Evolutionary conservation across 2,888 invertebrate genomes (phyloP).

Genomic region (Tachina fera): DNA sequence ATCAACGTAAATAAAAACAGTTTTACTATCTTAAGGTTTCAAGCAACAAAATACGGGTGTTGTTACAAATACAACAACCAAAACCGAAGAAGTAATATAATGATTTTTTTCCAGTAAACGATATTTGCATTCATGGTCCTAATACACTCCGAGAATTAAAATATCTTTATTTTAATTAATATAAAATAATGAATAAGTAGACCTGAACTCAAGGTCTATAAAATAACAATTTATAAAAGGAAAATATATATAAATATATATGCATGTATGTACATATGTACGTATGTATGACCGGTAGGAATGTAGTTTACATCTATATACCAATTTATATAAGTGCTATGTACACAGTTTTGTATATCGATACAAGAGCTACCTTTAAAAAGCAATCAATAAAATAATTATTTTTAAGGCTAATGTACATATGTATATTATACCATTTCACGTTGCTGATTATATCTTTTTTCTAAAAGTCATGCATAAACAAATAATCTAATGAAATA

Average conservation of each 20-base stretch:
- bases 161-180: too few species aligned
- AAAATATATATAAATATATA: neutral
- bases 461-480: neutral
- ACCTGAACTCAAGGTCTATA: too few species aligned
- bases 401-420: neutral
- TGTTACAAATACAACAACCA: conserved; percentile 59
- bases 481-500: neutral
- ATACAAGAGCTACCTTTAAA: too few species aligned
- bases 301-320: too few species aligned
- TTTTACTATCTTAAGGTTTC: conserved; percentile 11
- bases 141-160: neutral
- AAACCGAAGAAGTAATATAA: conserved; percentile 42
- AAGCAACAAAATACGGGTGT: conserved; percentile 67
- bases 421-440: neutral
- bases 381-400: too few species aligned
- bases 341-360: too few species aligned
- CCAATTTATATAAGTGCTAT: too few species aligned
- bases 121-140: neutral
- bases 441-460: neutral
- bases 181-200: too few species aligned
- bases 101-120: conserved; percentile 11
- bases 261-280: neutral
- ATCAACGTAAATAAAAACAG: neutral
- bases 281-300: neutral
- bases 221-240: too few species aligned